Evolutionary conservation across 2,888 invertebrate species (phyloP).

Genomic region (Eurytoma adleriae): DNA sequence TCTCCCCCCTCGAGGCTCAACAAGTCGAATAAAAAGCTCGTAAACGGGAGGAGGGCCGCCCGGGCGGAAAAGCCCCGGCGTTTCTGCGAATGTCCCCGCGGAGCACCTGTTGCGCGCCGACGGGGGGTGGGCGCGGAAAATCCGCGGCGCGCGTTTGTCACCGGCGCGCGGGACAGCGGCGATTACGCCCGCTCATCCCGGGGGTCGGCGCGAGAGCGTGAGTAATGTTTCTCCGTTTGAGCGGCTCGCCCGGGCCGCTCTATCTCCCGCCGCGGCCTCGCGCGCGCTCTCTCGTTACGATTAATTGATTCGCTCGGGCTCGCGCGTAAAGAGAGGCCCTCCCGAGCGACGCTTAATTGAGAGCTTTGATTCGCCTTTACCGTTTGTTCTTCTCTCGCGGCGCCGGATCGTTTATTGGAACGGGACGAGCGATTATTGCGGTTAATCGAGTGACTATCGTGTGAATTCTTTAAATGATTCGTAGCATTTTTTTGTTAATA

Average conservation of each 20-base stretch:
- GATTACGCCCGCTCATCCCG: conserved; percentile 51
- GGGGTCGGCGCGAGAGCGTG: conserved; percentile 69
- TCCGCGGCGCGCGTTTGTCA: conserved; percentile 57
- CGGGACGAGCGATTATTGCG: too few species aligned
- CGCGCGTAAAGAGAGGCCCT: background rate
- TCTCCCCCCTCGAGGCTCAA: conserved; percentile 65
- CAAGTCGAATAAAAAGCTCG: conserved; percentile 77
- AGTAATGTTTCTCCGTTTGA: conserved; percentile 72
- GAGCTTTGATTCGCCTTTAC: too few species aligned
- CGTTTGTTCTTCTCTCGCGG: too few species aligned
- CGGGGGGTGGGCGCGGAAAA: conserved; percentile 54
- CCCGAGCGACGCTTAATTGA: too few species aligned
- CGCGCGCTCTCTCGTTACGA: conserved; percentile 12
- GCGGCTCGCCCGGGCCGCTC: conserved; percentile 18
- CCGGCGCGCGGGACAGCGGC: conserved; percentile 31
- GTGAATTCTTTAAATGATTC: too few species aligned
- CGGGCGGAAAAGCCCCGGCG: conserved; percentile 63
- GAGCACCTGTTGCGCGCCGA: conserved; percentile 73
- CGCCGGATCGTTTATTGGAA: too few species aligned
- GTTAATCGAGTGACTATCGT: too few species aligned
- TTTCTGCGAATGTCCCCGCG: conserved; percentile 76
- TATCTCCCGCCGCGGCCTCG: conserved; percentile 17
- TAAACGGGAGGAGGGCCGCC: conserved; percentile 73
- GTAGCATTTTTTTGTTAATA: too few species aligned
- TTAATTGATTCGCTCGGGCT: conserved; percentile 33